Percentiles rank a stretch among this genome's conserved stretches.
Conservation (phyloP, 2,113 vertebrate genomes). For the Cephalopholis sonnerati region DNA sequence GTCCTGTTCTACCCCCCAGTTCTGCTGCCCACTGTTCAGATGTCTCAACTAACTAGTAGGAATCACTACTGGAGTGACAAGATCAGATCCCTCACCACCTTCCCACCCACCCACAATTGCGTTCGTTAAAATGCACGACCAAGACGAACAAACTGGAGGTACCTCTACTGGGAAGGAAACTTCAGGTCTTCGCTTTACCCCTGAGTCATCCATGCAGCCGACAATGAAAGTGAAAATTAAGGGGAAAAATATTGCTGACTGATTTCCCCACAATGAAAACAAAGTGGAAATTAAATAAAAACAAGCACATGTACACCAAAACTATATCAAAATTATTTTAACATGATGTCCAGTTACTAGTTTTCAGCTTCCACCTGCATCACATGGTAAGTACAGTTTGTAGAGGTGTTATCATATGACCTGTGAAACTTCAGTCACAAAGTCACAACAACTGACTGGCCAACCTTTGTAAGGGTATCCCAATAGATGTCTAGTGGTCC, state of each 20-base stretch:
- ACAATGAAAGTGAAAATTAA: background rate
- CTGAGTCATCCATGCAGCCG: background rate
- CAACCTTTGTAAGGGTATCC: background rate
- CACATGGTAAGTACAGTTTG: background rate
- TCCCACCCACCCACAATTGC: background rate
- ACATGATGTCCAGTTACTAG: background rate
- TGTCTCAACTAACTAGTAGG: background rate
- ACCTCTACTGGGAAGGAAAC: background rate
- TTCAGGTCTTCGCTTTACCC: background rate
- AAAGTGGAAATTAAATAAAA: background rate
- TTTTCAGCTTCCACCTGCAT: background rate
- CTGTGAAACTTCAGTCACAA: background rate
- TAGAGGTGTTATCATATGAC: background rate
- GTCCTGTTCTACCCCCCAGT: background rate
- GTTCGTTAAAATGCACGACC: background rate
- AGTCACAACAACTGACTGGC: background rate
- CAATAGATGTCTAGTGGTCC: background rate
- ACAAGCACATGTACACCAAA: background rate
- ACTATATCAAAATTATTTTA: background rate
- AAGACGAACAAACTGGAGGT: background rate
- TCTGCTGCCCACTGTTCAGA: background rate
- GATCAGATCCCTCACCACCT: background rate
- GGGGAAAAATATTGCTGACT: background rate
- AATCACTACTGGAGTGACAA: background rate
- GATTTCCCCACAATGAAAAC: background rate